These are phyloP conservation scores for Manacus vitellinus DNA, from an alignment of 2,113 vertebrate genomes.

Conservation along the genomic window DNA sequence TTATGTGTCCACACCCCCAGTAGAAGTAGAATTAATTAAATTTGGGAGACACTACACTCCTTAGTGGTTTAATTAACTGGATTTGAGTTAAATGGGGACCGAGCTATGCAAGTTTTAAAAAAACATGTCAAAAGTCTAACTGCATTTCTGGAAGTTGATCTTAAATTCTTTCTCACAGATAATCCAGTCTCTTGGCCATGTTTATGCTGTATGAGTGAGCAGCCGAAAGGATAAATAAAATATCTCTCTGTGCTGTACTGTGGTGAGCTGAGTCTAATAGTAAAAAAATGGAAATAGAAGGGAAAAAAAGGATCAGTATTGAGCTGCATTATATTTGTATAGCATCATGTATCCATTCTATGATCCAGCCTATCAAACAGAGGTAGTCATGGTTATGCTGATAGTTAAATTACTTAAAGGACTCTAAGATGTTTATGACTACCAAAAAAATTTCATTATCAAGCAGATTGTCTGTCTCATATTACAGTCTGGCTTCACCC, in stretches of 20 bases:
- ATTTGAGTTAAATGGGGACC: conserved; percentile 51
- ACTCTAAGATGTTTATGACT: conserved; percentile 70
- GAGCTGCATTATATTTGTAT: background rate
- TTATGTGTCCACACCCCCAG: background rate
- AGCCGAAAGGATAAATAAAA: conserved; percentile 39
- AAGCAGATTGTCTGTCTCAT: conserved; percentile 67
- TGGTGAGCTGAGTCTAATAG: background rate
- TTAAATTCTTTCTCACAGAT: conserved; percentile 61
- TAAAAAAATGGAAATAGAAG: background rate
- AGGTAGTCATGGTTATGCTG: conserved; percentile 43
- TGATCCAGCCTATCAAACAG: conserved; percentile 38
- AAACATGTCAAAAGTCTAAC: conserved; percentile 44
- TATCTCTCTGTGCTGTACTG: background rate
- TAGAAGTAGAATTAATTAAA: conserved; percentile 64
- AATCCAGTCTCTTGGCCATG: conserved; percentile 55
- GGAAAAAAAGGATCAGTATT: conserved; percentile 2
- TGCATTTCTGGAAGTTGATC: conserved; percentile 40
- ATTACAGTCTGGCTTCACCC: conserved; percentile 59
- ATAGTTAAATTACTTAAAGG: conserved; percentile 66
- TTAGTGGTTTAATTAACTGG: conserved; percentile 55
- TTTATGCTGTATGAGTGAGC: conserved; percentile 42
- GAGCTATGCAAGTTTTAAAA: conserved; percentile 26
- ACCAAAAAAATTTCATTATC: conserved; percentile 72
- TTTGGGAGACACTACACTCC: conserved; percentile 22
- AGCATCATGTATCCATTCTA: background rate